phyloP scores from a whole-genome alignment of 1,140 invertebrate genomes.

The Drosophila prosaltans region DNA sequence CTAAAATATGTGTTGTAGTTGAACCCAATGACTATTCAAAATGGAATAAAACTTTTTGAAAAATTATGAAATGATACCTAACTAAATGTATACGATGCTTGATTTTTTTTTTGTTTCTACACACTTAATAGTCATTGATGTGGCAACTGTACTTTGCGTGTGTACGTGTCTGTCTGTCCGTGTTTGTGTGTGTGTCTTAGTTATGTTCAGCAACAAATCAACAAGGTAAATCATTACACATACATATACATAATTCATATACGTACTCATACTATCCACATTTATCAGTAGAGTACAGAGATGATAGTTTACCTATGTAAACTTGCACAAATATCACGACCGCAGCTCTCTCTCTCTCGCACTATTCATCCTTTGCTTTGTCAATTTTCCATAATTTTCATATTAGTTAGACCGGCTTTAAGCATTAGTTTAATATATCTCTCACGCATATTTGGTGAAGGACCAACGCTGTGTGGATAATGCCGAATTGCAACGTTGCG shows the following conservation, averaged over 20 bases:
- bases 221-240: conserved; percentile 59
- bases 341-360: conserved; percentile 20
- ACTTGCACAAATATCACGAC: conserved; percentile 72
- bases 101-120: neutral
- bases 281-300: conserved; percentile 31
- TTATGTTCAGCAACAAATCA: conserved; percentile 61
- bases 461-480: conserved; percentile 88
- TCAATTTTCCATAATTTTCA: neutral
- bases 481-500: conserved; percentile 88
- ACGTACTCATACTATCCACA: conserved; percentile 66
- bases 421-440: conserved; percentile 9
- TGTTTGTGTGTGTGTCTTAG: conserved; percentile 38
- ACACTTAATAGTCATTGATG: conserved; percentile 13
- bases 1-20: conserved; percentile 49
- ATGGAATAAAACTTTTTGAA: conserved; percentile 7
- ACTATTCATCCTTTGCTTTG: neutral
- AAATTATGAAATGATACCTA: conserved; percentile 2
- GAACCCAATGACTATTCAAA: conserved; percentile 43
- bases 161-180: conserved; percentile 16
- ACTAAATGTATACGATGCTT: conserved; percentile 9
- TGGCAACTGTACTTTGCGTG: conserved; percentile 29
- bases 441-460: conserved; percentile 76
- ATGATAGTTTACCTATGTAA: conserved; percentile 33
- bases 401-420: conserved; percentile 39
- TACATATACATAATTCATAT: conserved; percentile 45